These are phyloP conservation scores for Desmodus rotundus DNA, from an alignment of 2,113 vertebrate species.

Conservation along the genomic window DNA sequence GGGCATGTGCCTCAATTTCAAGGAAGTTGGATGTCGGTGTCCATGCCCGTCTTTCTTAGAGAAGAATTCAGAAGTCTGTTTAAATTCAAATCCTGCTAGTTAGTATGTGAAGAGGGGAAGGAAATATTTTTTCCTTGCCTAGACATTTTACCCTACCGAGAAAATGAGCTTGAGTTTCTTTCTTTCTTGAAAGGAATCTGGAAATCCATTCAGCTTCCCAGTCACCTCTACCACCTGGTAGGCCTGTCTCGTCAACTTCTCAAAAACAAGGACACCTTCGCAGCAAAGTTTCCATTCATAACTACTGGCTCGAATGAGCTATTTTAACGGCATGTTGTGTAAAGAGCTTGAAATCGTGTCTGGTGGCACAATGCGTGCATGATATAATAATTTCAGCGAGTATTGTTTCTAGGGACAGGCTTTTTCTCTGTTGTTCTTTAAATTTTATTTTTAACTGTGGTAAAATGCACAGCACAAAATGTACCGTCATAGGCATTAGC, in stretches of 20 bases:
- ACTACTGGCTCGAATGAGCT: background rate
- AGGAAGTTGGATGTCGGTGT: background rate
- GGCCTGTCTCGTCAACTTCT: background rate
- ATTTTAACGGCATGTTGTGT: background rate
- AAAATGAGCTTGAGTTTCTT: background rate
- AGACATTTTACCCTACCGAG: background rate
- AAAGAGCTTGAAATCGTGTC: background rate
- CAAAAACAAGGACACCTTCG: background rate
- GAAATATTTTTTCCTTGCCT: background rate
- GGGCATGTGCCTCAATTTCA: background rate
- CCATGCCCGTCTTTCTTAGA: background rate
- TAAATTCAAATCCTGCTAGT: background rate
- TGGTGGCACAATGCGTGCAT: no score
- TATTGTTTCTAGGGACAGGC: background rate
- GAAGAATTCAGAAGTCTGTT: background rate
- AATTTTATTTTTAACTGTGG: background rate
- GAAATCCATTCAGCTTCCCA: background rate
- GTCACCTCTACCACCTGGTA: rapidly evolving
- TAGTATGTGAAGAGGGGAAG: background rate
- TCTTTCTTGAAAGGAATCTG: background rate
- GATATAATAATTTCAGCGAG: background rate
- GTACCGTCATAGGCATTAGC: background rate
- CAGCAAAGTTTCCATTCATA: background rate
- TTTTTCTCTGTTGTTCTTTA: background rate
- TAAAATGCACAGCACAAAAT: background rate